phyloP scores from a whole-genome alignment of 2,113 vertebrate species.

The Loxodonta africana region DNA sequence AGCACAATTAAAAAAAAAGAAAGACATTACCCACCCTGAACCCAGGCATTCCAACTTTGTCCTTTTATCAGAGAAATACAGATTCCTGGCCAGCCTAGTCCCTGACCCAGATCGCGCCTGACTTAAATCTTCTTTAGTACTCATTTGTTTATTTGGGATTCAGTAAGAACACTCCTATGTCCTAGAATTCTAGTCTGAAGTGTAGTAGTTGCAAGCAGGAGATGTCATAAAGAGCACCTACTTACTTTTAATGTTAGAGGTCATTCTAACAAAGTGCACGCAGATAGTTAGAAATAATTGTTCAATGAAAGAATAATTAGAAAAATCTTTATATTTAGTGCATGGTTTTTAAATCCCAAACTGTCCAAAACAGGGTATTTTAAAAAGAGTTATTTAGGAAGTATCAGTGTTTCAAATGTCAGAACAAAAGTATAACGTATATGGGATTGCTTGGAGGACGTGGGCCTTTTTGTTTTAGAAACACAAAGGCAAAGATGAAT shows the following conservation, averaged over 20 bases:
- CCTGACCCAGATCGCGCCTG: background rate
- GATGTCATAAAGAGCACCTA: background rate
- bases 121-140: background rate
- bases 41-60: background rate
- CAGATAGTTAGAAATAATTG: background rate
- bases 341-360: background rate
- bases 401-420: background rate
- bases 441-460: background rate
- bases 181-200: background rate
- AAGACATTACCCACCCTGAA: background rate
- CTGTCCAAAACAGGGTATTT: background rate
- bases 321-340: background rate
- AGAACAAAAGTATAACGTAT: background rate
- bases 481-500: no score
- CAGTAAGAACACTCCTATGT: background rate
- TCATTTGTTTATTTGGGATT: background rate
- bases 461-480: background rate
- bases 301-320: background rate
- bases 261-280: no score
- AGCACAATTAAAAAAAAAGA: no score
- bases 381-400: background rate
- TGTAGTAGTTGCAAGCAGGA: background rate
- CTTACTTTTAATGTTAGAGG: background rate
- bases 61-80: no score
- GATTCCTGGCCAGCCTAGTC: background rate